Percentiles rank a stretch among this genome's conserved stretches.
Conservation (phyloP, 2,888 invertebrate species). For the Hirtodrosophila alboralis region DNA sequence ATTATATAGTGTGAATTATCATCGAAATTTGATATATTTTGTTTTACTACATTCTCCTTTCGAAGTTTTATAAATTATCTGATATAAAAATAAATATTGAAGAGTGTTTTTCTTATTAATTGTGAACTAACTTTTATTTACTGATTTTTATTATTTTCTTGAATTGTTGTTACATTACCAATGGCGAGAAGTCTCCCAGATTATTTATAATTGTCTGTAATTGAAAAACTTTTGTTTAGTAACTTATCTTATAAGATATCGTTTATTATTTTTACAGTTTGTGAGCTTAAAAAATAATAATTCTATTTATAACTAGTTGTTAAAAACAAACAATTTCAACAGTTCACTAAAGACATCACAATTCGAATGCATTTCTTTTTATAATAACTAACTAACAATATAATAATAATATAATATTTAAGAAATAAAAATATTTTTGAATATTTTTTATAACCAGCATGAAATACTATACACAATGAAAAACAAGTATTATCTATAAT, state of each 20-base stretch:
- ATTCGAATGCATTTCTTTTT: constrained; percentile 56
- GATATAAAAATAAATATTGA: too few species aligned
- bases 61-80: too few species aligned
- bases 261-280: constrained; percentile 55
- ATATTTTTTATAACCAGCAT: constrained; percentile 53
- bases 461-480: constrained; percentile 59
- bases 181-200: too few species aligned
- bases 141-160: too few species aligned
- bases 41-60: too few species aligned
- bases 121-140: too few species aligned
- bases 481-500: constrained; percentile 41
- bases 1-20: too few species aligned
- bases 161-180: too few species aligned
- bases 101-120: too few species aligned
- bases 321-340: constrained; percentile 72
- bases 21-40: too few species aligned
- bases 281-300: constrained; percentile 42
- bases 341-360: constrained; percentile 76
- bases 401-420: constrained; percentile 57
- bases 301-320: constrained; percentile 39
- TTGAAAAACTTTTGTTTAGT: too few species aligned
- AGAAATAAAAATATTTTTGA: constrained; percentile 25
- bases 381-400: constrained; percentile 58
- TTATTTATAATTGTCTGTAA: too few species aligned
- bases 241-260: constrained; percentile 24